Conservation (phyloP, 2,888 invertebrate genomes). For the Bembecia ichneumoniformis region DNA sequence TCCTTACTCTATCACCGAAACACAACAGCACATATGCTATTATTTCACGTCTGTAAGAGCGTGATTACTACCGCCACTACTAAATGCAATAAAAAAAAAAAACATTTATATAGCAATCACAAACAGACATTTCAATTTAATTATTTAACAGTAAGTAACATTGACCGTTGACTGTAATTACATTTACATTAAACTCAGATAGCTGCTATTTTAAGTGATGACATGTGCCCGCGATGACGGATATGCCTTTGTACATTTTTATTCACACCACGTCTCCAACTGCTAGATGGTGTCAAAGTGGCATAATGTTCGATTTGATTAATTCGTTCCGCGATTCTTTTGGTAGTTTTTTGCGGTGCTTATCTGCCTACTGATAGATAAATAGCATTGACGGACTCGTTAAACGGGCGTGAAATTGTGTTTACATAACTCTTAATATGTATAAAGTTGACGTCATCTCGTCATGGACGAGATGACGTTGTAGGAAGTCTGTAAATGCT, state of each 20-base stretch:
- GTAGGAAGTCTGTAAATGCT: neutral
- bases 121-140: no score
- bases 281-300: constrained; percentile 12
- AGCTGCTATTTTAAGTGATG: constrained; percentile 32
- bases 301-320: constrained; percentile 4
- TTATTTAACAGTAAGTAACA: no score
- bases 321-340: constrained; percentile 1
- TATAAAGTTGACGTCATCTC: neutral
- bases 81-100: no score
- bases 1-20: no score
- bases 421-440: neutral
- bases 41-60: no score
- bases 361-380: neutral
- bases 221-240: constrained; percentile 23
- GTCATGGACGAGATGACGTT: neutral
- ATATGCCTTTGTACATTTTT: constrained; percentile 20
- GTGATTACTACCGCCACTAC: no score
- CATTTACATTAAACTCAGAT: neutral
- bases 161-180: neutral
- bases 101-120: no score
- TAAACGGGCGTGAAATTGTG: neutral
- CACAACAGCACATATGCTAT: no score
- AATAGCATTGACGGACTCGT: neutral
- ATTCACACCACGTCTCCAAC: constrained; percentile 18
- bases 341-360: neutral